Base-by-base conservation (phyloP, 2,888 invertebrate species). In the Agrenia bidenticulata region DNA sequence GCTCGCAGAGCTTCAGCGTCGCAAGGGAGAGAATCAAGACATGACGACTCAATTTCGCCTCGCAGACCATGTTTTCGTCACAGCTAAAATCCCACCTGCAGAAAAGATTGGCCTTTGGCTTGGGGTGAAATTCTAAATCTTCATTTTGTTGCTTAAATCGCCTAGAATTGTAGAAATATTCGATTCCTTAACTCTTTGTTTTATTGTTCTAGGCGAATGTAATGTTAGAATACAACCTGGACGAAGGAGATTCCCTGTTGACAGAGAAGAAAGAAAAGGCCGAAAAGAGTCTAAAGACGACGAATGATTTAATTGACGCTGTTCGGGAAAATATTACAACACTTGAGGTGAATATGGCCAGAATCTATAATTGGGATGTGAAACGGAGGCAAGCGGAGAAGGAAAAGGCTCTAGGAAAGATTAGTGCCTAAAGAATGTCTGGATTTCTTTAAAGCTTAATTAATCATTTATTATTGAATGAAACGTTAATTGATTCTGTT, bases 281-380 rank as follows among this genome's bases (percentile, higher is more conserved):
- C 9, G 70, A 73, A 55, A 54, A 57, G 45, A 73, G 67, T 64
- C 50, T 76, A 39, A 69, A 68, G 17, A 61, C 67, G 23, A 74
- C 74, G 13, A 72, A 70, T 37, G 65, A 69, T 26, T 49, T 74
- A 2, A 74, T 76, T 55, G 76, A 76, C 53, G 59, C 55, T 17
- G 84, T 76, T 80, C 89, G 96, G 78, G 97, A 98, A 84, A 98
- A 98, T 82, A 90, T 93, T 78, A 99, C 98, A 17, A 98, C 96
- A 21, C 93, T 94, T 53, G 98, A 99, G 87, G 98, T 98, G 24
- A 98, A 97, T 80, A 96, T 98, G 94, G 97, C 98, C 32, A 85
- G 98, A 79, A 94, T 98, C 24, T 96, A 92, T 80, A 98, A 98
- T 81, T 97, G 96, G 96, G 93, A 96, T 82, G 94, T 98, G 2